These are phyloP conservation scores for Passerina amoena DNA, from an alignment of 2,113 vertebrate species.

Conservation along the genomic window DNA sequence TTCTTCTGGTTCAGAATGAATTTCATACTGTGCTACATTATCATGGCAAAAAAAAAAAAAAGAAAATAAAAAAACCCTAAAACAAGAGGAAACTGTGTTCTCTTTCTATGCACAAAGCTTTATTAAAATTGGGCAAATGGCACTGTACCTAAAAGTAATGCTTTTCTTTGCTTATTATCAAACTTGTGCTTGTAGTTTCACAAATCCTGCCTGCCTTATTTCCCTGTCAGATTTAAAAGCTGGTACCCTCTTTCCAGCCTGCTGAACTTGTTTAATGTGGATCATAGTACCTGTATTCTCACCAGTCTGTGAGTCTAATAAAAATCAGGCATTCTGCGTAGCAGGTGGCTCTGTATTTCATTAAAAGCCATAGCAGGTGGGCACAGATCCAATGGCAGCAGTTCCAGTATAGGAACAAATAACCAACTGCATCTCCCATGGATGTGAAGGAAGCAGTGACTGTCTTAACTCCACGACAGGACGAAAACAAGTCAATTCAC, in stretches of 20 bases:
- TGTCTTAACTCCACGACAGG: neutral
- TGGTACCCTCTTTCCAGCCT: neutral
- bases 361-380: neutral
- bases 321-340: neutral
- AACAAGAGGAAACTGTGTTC: neutral
- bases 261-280: neutral
- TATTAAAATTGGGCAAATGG: neutral
- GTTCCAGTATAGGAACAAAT: neutral
- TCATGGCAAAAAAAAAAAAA: accelerated
- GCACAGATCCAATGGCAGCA: neutral
- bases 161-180: neutral
- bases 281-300: neutral
- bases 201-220: neutral
- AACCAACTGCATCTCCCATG: neutral
- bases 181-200: neutral
- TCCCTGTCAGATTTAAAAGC: neutral
- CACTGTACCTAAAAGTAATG: neutral
- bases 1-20: neutral
- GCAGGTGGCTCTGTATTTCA: neutral
- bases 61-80: too few species aligned
- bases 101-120: neutral
- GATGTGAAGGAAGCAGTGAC: neutral
- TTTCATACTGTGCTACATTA: neutral
- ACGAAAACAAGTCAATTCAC: neutral
- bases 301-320: neutral